These are phyloP conservation scores for Rhagonycha fulva DNA, from an alignment of 2,888 invertebrate genomes.

Conservation along the genomic window DNA sequence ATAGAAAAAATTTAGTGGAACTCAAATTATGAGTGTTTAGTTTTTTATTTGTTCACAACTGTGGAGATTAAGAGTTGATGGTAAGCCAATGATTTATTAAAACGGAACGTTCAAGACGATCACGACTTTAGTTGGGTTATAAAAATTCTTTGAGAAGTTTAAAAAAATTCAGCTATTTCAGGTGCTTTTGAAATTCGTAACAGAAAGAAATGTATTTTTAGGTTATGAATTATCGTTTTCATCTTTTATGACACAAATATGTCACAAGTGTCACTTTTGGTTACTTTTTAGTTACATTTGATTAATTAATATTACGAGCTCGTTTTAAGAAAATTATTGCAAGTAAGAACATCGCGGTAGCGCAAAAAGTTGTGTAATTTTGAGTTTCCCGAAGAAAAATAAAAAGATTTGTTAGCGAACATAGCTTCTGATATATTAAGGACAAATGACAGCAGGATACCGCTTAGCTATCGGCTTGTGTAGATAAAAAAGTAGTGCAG, in stretches of 20 bases:
- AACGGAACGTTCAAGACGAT: not conserved
- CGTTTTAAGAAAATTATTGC: not conserved
- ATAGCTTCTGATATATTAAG: conserved; percentile 27
- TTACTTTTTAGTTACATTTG: not conserved
- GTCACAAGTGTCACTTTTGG: not conserved
- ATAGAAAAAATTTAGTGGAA: not conserved
- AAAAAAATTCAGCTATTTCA: not conserved
- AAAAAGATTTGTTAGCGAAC: conserved; percentile 21
- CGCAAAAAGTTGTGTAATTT: not conserved
- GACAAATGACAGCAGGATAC: conserved; percentile 29
- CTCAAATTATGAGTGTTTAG: not conserved
- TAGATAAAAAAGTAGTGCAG: conserved; percentile 30
- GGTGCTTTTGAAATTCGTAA: not conserved
- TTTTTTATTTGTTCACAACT: not conserved
- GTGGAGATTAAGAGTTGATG: not conserved
- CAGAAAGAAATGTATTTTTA: not conserved
- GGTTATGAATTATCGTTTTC: not conserved
- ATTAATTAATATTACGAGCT: not conserved
- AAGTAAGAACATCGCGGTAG: not conserved
- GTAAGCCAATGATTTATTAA: conserved; percentile 4
- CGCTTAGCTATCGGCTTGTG: conserved; percentile 26
- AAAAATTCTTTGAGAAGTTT: not conserved
- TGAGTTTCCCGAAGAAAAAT: not conserved
- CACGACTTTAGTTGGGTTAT: not conserved
- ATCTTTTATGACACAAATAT: not conserved